Conservation (phyloP, 2,113 vertebrate species). For the Azemiops feae region DNA sequence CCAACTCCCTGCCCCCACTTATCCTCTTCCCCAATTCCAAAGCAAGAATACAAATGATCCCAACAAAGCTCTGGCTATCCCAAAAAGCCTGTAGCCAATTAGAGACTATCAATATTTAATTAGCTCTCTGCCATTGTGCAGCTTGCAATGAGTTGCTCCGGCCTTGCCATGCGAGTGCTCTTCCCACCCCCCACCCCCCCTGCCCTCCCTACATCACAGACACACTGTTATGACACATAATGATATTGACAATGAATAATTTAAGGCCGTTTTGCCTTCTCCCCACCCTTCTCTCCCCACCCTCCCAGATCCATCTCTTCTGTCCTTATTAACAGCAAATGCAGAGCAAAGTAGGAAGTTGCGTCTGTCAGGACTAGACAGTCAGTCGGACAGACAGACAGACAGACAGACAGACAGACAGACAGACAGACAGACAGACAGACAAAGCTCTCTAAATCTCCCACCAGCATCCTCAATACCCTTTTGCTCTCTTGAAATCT, state of each 20-base stretch:
- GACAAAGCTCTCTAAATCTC: background rate
- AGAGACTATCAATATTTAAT: conserved; percentile 96
- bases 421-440: background rate
- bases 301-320: conserved; percentile 8
- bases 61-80: conserved; percentile 91
- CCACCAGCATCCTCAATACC: background rate
- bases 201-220: conserved; percentile 66
- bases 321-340: conserved; percentile 71
- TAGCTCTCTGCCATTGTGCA: conserved; percentile 83
- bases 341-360: conserved; percentile 52
- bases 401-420: too few relatives aligned
- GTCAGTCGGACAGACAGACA: background rate
- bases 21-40: conserved; percentile 72
- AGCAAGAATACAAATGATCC: conserved; percentile 82
- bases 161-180: conserved; percentile 73
- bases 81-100: conserved; percentile 95
- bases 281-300: too few relatives aligned
- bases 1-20: background rate
- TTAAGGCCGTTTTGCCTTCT: conserved; percentile 72
- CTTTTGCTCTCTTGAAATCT: background rate
- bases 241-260: conserved; percentile 97
- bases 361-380: background rate
- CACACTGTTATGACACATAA: conserved; percentile 98
- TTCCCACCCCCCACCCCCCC: conserved; percentile 36
- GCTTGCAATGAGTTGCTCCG: conserved; percentile 68